Evolutionary conservation across 37 sponge, comb jelly and placozoan species (phyloP), one percentile per base, ranked within the genome.

Genomic region (Ianthella basta): DNA sequence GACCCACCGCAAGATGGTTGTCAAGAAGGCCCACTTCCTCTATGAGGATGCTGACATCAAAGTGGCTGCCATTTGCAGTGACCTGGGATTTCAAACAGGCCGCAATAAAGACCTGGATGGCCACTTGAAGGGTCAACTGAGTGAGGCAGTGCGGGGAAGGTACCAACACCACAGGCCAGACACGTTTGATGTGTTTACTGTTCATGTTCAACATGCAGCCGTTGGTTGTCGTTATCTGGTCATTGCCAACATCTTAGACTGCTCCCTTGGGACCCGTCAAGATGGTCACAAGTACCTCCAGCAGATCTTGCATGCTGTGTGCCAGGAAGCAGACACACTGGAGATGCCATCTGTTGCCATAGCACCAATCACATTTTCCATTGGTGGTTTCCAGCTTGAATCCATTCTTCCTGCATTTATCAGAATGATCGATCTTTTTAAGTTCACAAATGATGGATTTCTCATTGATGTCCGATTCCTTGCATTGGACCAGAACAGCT

Each of bases 321-420:
- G 33, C 78, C 37, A 75, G 78, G 78, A 75, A 41, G 78, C 78
- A 53, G 78, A 75, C 78, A 75, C 78, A 24, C 40, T 75, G 78
- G 78, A 75, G 54, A 75, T 75, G 78, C 78, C 78, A 25, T 21
- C 53, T 53, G 78, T 75, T 53, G 78, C 54, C 25, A 75, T 75
- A n/a, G 53, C 53, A 75, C 78, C 78, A 15, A 75, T 5, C 8
- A 75, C 78, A 75, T 75, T 75, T 75, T 39, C 78, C 4, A 23
- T 75, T 4, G 78, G 78, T 21, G 78, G 78, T 40, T 75, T 75
- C 78, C 21, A 32, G 1, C 14, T 4, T 39, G 78, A 41, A 1
- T 41, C 21, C 20, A 75, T 75, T 36, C 78, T 75, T 19, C 44
- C 54, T 41, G 21, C 78, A 15, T 75, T 75, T 12, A 19, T 75